phyloP scores from a whole-genome alignment of 1,140 invertebrate species.

The Glossosoma conforme region DNA sequence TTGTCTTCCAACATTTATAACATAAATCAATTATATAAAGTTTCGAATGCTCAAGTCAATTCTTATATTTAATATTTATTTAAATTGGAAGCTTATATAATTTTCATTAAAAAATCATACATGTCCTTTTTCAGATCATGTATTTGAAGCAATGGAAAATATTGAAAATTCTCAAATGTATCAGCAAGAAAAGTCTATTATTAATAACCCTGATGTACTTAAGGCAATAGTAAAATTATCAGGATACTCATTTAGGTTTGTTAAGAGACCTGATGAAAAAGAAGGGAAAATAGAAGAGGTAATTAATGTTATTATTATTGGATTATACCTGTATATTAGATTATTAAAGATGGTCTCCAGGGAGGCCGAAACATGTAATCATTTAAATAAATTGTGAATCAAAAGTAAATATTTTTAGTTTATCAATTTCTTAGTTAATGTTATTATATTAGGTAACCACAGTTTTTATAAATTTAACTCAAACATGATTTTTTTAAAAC shows the following conservation, averaged over 20 bases:
- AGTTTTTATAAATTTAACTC: not conserved
- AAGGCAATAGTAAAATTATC: constrained; percentile 61
- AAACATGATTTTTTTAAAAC: not conserved
- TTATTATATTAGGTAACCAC: not conserved
- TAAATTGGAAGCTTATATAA: constrained; percentile 1
- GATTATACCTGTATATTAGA: too few species aligned
- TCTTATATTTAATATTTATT: not conserved
- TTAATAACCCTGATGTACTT: constrained; percentile 53
- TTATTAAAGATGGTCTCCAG: too few species aligned
- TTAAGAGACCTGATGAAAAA: constrained; percentile 45
- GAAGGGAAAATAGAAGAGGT: constrained; percentile 37
- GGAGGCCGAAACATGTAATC: not conserved
- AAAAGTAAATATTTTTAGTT: not conserved
- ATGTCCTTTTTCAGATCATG: constrained; percentile 53
- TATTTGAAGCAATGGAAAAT: constrained; percentile 64
- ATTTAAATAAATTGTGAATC: not conserved
- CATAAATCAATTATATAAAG: not conserved
- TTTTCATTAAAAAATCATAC: constrained; percentile 6
- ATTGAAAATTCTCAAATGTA: constrained; percentile 53
- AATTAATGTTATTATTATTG: constrained; percentile 8
- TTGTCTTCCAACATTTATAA: not conserved
- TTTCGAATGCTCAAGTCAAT: not conserved
- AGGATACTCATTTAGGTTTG: constrained; percentile 54
- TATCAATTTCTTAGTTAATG: not conserved
- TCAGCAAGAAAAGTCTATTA: constrained; percentile 34